A percentile compares a stretch with the other conserved stretches of the same genome.
Conservation (phyloP, 1,140 invertebrate genomes). For the Hirudo medicinalis region DNA sequence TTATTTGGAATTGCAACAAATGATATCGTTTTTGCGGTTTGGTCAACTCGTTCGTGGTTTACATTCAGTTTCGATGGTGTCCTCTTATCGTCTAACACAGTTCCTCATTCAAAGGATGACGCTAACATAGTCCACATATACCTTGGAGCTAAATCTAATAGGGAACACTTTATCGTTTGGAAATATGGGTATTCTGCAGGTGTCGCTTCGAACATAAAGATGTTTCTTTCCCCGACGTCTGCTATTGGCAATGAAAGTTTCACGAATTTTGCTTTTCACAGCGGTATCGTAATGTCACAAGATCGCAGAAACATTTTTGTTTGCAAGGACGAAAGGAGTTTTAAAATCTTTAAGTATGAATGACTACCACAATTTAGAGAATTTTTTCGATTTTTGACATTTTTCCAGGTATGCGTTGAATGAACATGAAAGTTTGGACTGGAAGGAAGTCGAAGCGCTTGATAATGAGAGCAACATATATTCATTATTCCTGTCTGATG, state of each 20-base stretch:
- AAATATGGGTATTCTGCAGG: constrained; percentile 11
- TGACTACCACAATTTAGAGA: neutral
- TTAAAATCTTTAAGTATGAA: neutral
- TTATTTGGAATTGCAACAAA: constrained; percentile 1
- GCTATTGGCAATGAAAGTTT: neutral
- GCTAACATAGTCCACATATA: constrained; percentile 1
- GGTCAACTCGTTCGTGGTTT: neutral
- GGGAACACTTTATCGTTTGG: constrained; percentile 15
- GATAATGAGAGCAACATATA: constrained; percentile 1
- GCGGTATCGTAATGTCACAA: constrained; percentile 53
- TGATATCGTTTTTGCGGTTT: neutral
- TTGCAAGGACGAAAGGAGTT: constrained; percentile 44
- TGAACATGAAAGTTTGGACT: neutral
- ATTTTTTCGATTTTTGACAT: neutral
- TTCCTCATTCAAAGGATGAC: neutral
- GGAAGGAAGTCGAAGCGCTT: neutral
- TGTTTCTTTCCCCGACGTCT: constrained; percentile 9
- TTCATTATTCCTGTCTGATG: neutral
- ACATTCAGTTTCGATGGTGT: constrained; percentile 3
- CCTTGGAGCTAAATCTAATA: neutral
- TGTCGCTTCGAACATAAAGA: constrained; percentile 14
- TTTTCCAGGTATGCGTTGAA: no score
- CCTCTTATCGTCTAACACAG: neutral
- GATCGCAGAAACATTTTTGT: constrained; percentile 49
- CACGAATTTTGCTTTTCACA: constrained; percentile 53